These are phyloP conservation scores for Dermolepida albohirtum DNA, from an alignment of 2,888 invertebrate genomes.

Conservation along the genomic window DNA sequence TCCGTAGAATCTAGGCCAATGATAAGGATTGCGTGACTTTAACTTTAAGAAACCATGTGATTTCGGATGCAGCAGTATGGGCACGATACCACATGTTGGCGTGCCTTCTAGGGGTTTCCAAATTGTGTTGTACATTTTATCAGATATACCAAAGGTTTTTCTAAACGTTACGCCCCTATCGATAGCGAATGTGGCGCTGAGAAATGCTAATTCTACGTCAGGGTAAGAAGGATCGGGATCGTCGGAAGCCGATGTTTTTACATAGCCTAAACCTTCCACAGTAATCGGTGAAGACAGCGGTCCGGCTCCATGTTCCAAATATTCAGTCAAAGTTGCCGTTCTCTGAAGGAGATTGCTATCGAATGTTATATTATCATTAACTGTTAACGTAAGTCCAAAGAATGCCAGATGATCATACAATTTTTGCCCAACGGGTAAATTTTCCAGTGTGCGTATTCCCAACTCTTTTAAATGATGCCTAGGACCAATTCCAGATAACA, in stretches of 20 bases:
- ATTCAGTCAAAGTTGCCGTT: conserved; percentile 60
- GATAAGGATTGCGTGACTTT: conserved; percentile 70
- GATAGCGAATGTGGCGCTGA: conserved; percentile 66
- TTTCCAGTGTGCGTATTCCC: too few species aligned
- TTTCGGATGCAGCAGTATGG: conserved; percentile 78
- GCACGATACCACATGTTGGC: conserved; percentile 66
- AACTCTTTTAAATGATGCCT: conserved; percentile 69
- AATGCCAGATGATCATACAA: too few species aligned
- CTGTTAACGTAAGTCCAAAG: too few species aligned
- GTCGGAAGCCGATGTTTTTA: conserved; percentile 67
- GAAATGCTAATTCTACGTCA: conserved; percentile 77
- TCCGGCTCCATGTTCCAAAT: conserved; percentile 65
- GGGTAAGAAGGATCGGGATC: conserved; percentile 70
- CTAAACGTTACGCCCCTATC: conserved; percentile 56
- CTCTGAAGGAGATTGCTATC: too few species aligned
- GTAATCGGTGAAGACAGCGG: conserved; percentile 71
- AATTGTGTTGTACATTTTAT: conserved; percentile 69
- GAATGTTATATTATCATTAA: too few species aligned
- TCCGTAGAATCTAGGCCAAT: conserved; percentile 79
- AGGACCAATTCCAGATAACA: conserved; percentile 85
- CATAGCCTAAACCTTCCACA: conserved; percentile 73
- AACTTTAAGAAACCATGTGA: conserved; percentile 72
- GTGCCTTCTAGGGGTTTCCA: conserved; percentile 68
- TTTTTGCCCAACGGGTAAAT: too few species aligned
- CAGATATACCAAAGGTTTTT: conserved; percentile 69